Percentiles rank a stretch among this genome's conserved stretches.
Evolutionary conservation across 2,888 invertebrate species (phyloP).

Genomic region (Heliconius ismenius): DNA sequence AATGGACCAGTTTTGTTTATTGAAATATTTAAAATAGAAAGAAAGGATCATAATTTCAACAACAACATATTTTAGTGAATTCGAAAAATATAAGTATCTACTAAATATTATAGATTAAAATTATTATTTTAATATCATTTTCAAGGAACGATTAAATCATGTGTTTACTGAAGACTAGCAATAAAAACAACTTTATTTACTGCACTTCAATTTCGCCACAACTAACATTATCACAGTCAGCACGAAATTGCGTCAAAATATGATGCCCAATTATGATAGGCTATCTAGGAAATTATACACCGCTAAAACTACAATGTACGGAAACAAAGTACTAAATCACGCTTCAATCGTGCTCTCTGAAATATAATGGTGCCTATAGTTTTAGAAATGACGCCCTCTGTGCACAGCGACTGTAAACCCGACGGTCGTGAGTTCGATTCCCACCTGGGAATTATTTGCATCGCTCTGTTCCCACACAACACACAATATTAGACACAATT

Average conservation of each 20-base stretch:
- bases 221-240: conserved; percentile 15
- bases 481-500: too few relatives aligned
- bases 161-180: background rate
- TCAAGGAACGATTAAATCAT: background rate
- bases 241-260: conserved; percentile 33
- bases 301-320: conserved; percentile 40
- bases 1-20: too few relatives aligned
- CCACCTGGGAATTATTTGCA: too few relatives aligned
- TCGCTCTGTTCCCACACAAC: too few relatives aligned
- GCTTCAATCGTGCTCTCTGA: conserved; percentile 29
- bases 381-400: background rate
- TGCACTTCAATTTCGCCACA: background rate
- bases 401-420: background rate
- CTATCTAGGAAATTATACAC: conserved; percentile 41
- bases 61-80: too few relatives aligned
- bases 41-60: too few relatives aligned
- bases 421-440: background rate
- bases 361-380: conserved; percentile 17
- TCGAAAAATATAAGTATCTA: too few relatives aligned
- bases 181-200: background rate
- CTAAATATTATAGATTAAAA: too few relatives aligned
- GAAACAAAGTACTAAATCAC: conserved; percentile 34
- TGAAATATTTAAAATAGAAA: too few relatives aligned
- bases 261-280: conserved; percentile 43
- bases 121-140: background rate